Base-by-base conservation (phyloP, 1,140 invertebrate genomes). In the Sitobion miscanthi region DNA sequence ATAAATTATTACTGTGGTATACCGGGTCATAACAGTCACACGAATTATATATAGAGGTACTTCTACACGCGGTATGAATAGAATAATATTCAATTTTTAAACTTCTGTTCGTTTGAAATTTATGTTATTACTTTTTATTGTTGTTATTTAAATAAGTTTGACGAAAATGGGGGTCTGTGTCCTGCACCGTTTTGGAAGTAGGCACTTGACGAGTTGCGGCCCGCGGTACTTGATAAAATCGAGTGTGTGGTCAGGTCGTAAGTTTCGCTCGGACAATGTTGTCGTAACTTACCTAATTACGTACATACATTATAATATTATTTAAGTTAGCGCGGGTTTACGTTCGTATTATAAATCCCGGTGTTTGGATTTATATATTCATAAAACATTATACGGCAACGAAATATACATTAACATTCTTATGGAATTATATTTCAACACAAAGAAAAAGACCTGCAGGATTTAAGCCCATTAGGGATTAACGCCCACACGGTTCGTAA, bases 381-480 rank as follows among this genome's bases (percentile, higher is more conserved):
- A 49, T 83, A 92, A 54, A 85, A 85, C 47, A 85, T 54, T 25
- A 52, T 83, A 52, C 45, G 9, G 21, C 30, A 9, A 88, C 47
- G 86, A 88, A 88, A 88, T 88, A 87, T 86, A n/a, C 42, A 52
- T 85, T 91, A 85, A 35, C 4, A 85, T 83, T 54, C 77, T 49
- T 52, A 35, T 52, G 49, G 47, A 92, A 92, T 85, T 57, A 54
- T 92, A 54, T 92, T 49, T 92, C 77, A 42, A 92, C 91, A 85
- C 91, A 85, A 92, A 42, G 57, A 21, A 47, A 47, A 52, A 23
- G 23, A 69, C 90, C 30, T 35, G 35, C 35, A 52, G 90, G 62
- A 83, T 91, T 83, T 91, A 91, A 91, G 38, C 69, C 57, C 90
- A 83, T 38, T 83, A 83, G 38, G 69, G 90, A 91, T 83, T 91